Base-by-base conservation (phyloP, 2,888 invertebrate species). In the Pediacus dermestoides region DNA sequence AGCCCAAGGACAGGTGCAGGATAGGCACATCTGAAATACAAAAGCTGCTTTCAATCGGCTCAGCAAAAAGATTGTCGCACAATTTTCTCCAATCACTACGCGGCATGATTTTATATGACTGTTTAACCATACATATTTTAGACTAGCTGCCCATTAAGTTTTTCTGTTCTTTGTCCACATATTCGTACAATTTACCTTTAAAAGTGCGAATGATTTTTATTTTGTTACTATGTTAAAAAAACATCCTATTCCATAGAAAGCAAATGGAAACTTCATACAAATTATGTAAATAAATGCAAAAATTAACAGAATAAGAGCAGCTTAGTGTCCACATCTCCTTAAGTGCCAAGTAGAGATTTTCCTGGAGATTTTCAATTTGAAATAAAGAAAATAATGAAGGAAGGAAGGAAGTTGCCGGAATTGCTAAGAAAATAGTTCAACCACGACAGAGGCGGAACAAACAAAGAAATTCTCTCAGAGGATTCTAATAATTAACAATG, bases 1-100 rank as follows among this genome's bases (percentile, higher is more conserved):
- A 78, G 46, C 87, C 87, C 49, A 87, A 72, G 52, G 79, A 76
- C 57, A 87, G 73, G 49, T 76, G 77, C 48, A 84, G 70, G 53
- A 79, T 80, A 48, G 87, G 86, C 46, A 81, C 73, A 74, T 82
- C 86, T 84, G 70, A 44, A 67, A 51, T 42, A 50, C 47, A 39
- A 48, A 26, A 38, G 16, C 37, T 47, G 53, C 49, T 57, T 60
- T 61, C 60, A 61, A 61, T 60, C 53, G 58, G 52, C 55, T 53
- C 55, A 47, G 39, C 46, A 44, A 39, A 14, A 15, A 48, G 48
- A 54, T 51, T 48, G 50, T 52, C 52, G 48, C 34, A 38, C 48
- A 53, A 49, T 50, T 52, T 50, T 41, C 46, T 21, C 25, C 37
- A 44, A 52, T 52, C 50, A 50, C 46, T 49, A 49, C 56, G 58